phyloP scores from a whole-genome alignment of 1,140 invertebrate species.

The Chironomus striatipennis region DNA sequence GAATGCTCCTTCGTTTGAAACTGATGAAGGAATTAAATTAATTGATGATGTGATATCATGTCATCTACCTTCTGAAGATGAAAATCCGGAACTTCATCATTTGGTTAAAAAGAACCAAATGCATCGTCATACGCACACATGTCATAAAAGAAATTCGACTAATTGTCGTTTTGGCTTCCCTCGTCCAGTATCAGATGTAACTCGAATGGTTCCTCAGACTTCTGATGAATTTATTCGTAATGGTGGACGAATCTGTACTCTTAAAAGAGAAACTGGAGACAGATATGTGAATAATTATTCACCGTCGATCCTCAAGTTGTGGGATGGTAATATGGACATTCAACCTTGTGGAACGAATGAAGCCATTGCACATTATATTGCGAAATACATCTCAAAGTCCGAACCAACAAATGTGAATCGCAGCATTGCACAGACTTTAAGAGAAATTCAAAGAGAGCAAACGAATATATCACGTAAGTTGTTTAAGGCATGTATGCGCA shows the following conservation, averaged over 20 bases:
- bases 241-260: neutral
- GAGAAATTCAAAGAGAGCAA: slow-evolving; percentile 30
- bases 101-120: slow-evolving; percentile 25
- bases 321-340: slow-evolving; percentile 34
- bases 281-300: slow-evolving; percentile 32
- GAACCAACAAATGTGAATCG: slow-evolving; percentile 33
- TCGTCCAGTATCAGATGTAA: neutral
- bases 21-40: slow-evolving; percentile 30
- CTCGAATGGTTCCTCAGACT: neutral
- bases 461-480: slow-evolving; percentile 32
- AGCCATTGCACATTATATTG: slow-evolving; percentile 39
- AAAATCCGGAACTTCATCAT: slow-evolving; percentile 13
- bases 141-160: slow-evolving; percentile 20
- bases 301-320: slow-evolving; percentile 29
- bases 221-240: slow-evolving; percentile 24
- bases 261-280: slow-evolving; percentile 29
- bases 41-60: slow-evolving; percentile 28
- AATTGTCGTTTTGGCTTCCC: slow-evolving; percentile 26
- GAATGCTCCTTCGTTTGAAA: slow-evolving; percentile 35
- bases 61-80: slow-evolving; percentile 26
- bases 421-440: slow-evolving; percentile 31
- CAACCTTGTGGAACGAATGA: slow-evolving; percentile 35
- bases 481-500: slow-evolving; percentile 29
- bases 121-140: slow-evolving; percentile 24
- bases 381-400: slow-evolving; percentile 39